Base-by-base conservation (phyloP, 2,888 invertebrate genomes). In the Halictus ligatus region DNA sequence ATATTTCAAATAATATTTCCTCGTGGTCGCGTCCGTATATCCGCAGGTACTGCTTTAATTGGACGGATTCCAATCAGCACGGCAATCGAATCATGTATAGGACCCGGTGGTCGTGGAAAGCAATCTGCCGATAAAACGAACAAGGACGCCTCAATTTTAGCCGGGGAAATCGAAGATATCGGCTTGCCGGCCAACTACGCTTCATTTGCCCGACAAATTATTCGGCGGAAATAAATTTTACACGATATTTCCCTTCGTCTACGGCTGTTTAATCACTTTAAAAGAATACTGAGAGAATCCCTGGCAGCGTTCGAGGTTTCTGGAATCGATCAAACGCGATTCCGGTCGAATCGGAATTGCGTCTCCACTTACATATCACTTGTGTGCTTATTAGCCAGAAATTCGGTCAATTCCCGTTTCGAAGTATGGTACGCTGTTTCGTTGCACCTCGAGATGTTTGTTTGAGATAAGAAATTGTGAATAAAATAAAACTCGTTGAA, bases 61-160 rank as follows among this genome's bases (percentile, higher is more conserved):
- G 87, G 79, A 81, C 77, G 58, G 77, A 81, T 81, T 88, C 84
- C 86, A 88, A 86, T 88, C 81, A 77, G 78, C 67, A 29, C 73
- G 60, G 77, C 83, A 84, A 78, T 80, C 83, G 80, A 83, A 80
- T 83, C 83, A 76, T 75, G 69, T 58, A 67, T 64, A 60, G 83
- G 67, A 60, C 71, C 67, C 40, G 67, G 35, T 35, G 76, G 78
- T 43, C 69, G 78, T 43, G 75, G 72, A 84, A 81, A 86, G 84
- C 86, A 84, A 88, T 88, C 81, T 79, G 46, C 46, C 73, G 71
- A 40, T 40, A 75, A 87, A 86, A 84, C 79, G 76, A 86, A 58
- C 75, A 81, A 75, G 82, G 82, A 75, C 69, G 72, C 13, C 76
- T 83, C 80, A 60, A 81, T 84, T 86, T 83, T 76, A 78, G 18